A percentile compares a stretch with the other conserved stretches of the same genome.
These are phyloP conservation scores for Trypoxylon attenuatum DNA, from an alignment of 2,888 invertebrate genomes.

Conservation along the genomic window DNA sequence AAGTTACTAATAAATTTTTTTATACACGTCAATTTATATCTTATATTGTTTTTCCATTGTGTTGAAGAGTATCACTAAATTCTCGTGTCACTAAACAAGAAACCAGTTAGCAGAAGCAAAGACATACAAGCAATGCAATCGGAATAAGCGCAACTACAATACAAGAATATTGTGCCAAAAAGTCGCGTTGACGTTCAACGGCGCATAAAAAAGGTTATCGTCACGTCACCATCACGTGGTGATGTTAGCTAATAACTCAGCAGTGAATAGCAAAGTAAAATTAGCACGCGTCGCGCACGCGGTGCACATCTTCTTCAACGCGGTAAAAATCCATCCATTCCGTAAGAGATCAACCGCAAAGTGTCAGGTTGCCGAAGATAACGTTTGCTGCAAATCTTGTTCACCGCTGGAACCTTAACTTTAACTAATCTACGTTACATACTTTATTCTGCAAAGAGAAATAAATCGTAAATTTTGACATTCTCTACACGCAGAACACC, in stretches of 20 bases:
- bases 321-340: background rate
- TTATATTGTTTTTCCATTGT: no score
- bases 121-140: slow-evolving; percentile 13
- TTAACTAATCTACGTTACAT: no score
- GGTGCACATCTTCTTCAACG: slow-evolving; percentile 10
- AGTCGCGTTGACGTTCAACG: background rate
- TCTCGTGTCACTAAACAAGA: no score
- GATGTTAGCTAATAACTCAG: slow-evolving; percentile 33
- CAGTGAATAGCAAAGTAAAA: slow-evolving; percentile 34
- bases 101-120: no score
- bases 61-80: no score
- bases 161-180: slow-evolving; percentile 13
- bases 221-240: slow-evolving; percentile 51
- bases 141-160: background rate
- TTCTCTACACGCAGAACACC: no score
- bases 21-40: no score
- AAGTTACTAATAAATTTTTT: no score
- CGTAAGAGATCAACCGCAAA: background rate
- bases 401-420: no score
- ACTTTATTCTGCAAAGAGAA: no score
- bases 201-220: slow-evolving; percentile 32
- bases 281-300: slow-evolving; percentile 54
- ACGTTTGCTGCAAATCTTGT: background rate
- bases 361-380: background rate
- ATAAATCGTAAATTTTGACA: no score